Evolutionary conservation across 2,888 invertebrate species (phyloP).

Genomic region (Aethes cnicana): DNA sequence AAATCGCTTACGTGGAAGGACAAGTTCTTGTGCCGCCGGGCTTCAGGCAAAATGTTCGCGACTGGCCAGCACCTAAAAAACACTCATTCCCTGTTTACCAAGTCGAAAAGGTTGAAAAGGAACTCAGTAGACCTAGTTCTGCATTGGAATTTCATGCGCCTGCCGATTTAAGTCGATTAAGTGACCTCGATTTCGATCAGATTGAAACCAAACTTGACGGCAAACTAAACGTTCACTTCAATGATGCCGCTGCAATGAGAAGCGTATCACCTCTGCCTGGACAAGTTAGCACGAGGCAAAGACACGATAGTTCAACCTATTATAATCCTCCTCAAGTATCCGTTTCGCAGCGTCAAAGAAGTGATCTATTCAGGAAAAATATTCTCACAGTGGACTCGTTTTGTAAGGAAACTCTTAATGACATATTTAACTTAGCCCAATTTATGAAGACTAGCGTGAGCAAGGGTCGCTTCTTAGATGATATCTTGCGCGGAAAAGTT

Average conservation of each 20-base stretch:
- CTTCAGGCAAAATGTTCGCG: slow-evolving; percentile 92
- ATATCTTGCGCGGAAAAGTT: slow-evolving; percentile 94
- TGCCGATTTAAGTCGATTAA: slow-evolving; percentile 59
- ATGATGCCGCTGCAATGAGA: slow-evolving; percentile 69
- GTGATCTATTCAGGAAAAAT: slow-evolving; percentile 86
- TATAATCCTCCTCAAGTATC: slow-evolving; percentile 64
- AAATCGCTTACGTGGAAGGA: slow-evolving; percentile 97
- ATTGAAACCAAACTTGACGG: slow-evolving; percentile 58
- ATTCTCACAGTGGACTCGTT: slow-evolving; percentile 93
- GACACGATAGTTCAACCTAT: slow-evolving; percentile 83
- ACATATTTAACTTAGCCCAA: slow-evolving; percentile 96
- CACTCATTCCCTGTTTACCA: slow-evolving; percentile 52
- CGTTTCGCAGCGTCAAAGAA: slow-evolving; percentile 70
- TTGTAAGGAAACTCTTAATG: slow-evolving; percentile 93
- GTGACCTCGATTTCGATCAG: slow-evolving; percentile 70
- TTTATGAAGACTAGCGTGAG: slow-evolving; percentile 90
- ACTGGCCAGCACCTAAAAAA: slow-evolving; percentile 82
- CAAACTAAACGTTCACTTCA: slow-evolving; percentile 84
- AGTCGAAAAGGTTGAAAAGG: slow-evolving; percentile 69
- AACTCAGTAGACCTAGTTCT: slow-evolving; percentile 80
- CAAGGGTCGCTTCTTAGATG: slow-evolving; percentile 92
- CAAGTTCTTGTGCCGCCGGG: slow-evolving; percentile 93
- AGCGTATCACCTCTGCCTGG: slow-evolving; percentile 79
- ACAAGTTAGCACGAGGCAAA: slow-evolving; percentile 66
- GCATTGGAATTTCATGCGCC: slow-evolving; percentile 78